A percentile compares a stretch with the other conserved stretches of the same genome.
These are phyloP conservation scores for Drosophila ambigua DNA, from an alignment of 1,140 invertebrate species.

Conservation along the genomic window DNA sequence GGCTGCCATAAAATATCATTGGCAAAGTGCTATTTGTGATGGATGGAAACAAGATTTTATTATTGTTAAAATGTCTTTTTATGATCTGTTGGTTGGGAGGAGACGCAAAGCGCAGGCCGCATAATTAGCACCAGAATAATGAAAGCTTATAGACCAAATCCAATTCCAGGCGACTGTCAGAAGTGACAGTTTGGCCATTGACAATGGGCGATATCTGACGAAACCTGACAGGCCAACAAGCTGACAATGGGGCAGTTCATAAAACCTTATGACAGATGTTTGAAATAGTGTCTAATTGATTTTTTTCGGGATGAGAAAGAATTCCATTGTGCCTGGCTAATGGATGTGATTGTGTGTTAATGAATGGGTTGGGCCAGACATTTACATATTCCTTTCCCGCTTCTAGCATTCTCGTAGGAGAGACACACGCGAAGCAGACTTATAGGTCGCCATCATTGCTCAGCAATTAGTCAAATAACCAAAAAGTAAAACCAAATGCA, in stretches of 20 bases:
- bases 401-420: constrained; percentile 3
- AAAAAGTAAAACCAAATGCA: constrained; percentile 44
- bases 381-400: constrained; percentile 24
- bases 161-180: constrained; percentile 55
- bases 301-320: constrained; percentile 47
- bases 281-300: constrained; percentile 75
- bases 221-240: constrained; percentile 41
- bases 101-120: constrained; percentile 46
- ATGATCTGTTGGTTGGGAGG: constrained; percentile 31
- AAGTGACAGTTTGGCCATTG: constrained; percentile 56
- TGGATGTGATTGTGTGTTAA: constrained; percentile 82
- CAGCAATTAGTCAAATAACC: constrained; percentile 57
- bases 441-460: constrained; percentile 42
- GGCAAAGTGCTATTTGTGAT: constrained; percentile 17
- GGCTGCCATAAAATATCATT: not conserved
- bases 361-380: constrained; percentile 53
- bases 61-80: constrained; percentile 49
- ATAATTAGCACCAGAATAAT: constrained; percentile 75
- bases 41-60: constrained; percentile 26
- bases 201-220: constrained; percentile 36
- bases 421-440: constrained; percentile 24
- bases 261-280: constrained; percentile 73
- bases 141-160: constrained; percentile 70
- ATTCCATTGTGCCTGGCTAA: constrained; percentile 62
- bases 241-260: constrained; percentile 63